Evolutionary conservation across 2,797 vertebrate species (phyloP), one percentile per base, ranked within the genome.

Genomic region (Trachurus trachurus): DNA sequence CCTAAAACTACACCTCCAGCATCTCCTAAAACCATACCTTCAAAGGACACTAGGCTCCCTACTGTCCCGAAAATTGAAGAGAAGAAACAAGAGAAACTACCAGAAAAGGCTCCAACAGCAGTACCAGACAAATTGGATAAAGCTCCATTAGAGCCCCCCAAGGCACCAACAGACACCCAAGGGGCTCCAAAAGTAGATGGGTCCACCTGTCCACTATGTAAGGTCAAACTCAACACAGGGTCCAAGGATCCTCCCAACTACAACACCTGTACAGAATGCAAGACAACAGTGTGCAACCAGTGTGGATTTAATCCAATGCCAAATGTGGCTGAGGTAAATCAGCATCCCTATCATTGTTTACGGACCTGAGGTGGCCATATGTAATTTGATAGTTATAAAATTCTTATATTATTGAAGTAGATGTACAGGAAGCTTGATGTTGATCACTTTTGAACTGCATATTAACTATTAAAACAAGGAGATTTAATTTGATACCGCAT

Each of bases 291-390:
- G 60, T 99, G 98, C 89, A 97, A 95, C 72, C 95, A 96, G 57
- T 99, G 98, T 97, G 98, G 97, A 95, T 99, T 99, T 95, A 97
- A 97, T 89, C 97, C 97, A 0, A 94, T 94, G 52, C 96, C 97
- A 0, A 95, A 91, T 76, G 71, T 88, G 58, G 86, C 91, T 66
- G 95, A 94, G 92, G 95, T 96, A 94, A 91, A 52, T 63, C 11
- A 56, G 9, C 64, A 2, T 17, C 1, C 3, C 4, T 17, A 26
- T 15, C 21, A 53, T 52, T 26, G 52, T 53, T 53, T 26, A 26
- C 15, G 6, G 12, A 12, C 11, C 42, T 37, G 13, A 21, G 37
- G 52, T 17, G 9, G 5, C 1, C 17, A 62, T 59, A 40, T 5
- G 62, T 68, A 0, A 67, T 63, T 37, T 50, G 5, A 29, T 42